A percentile compares a stretch with the other conserved stretches of the same genome.
Conservation (phyloP, 1,140 invertebrate genomes). For the Ips typographus region DNA sequence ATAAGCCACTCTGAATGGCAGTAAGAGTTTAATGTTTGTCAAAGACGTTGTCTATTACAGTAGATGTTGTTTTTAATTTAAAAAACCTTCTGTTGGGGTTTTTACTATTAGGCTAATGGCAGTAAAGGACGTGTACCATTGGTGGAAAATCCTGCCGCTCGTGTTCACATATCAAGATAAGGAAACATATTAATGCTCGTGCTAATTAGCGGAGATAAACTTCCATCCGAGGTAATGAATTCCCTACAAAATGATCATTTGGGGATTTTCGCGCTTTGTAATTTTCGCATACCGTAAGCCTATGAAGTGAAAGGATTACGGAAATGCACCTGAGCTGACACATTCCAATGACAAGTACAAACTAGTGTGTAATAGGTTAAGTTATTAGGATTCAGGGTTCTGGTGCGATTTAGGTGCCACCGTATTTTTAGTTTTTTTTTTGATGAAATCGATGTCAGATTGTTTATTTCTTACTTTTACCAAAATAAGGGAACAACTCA, state of each 20-base stretch:
- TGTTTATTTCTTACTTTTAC: too few species aligned
- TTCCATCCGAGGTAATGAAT: constrained; percentile 31
- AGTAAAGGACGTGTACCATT: neutral
- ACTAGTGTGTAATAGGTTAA: too few species aligned
- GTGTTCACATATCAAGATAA: constrained; percentile 31
- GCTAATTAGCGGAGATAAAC: constrained; percentile 30
- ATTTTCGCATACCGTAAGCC: neutral
- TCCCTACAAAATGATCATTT: constrained; percentile 31
- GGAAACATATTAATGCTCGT: constrained; percentile 33
- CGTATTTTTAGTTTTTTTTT: too few species aligned
- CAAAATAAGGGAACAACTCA: too few species aligned
- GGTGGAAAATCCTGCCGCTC: constrained; percentile 2
- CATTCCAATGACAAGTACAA: too few species aligned
- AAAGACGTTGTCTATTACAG: neutral
- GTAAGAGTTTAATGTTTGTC: neutral
- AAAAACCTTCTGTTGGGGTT: neutral
- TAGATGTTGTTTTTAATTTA: neutral
- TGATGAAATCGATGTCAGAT: too few species aligned
- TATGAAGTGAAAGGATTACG: too few species aligned
- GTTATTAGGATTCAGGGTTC: too few species aligned
- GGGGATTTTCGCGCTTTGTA: constrained; percentile 25
- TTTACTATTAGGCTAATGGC: neutral
- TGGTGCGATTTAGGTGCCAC: too few species aligned
- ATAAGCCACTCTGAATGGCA: neutral
- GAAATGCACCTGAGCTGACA: too few species aligned